Evolutionary conservation across 2,797 vertebrate species (phyloP).

Genomic region (Gymnoscopelus braueri): DNA sequence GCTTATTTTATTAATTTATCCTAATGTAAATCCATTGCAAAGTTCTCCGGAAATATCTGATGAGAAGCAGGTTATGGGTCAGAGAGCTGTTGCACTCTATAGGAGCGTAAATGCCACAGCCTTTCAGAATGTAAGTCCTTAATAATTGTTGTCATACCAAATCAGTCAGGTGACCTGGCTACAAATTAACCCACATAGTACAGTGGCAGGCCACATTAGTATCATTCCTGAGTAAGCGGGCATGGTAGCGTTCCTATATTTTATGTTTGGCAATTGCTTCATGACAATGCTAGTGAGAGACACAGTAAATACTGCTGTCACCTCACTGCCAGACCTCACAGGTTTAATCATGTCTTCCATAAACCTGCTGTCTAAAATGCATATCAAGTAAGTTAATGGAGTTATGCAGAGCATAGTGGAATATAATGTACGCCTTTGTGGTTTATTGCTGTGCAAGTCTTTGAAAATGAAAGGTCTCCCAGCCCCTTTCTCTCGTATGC

Average conservation of each 20-base stretch:
- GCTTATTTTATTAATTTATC: too few species aligned
- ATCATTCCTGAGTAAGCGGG: conserved; percentile 54
- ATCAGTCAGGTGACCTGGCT: not conserved
- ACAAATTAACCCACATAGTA: conserved; percentile 7
- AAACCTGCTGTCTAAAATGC: not conserved
- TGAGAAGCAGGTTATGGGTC: too few species aligned
- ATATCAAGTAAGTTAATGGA: not conserved
- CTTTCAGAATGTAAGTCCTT: not conserved
- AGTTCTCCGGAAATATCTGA: too few species aligned
- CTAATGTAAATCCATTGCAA: too few species aligned
- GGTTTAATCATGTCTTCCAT: not conserved
- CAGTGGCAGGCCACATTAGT: conserved; percentile 41
- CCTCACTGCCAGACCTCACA: conserved; percentile 2
- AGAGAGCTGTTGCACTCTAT: too few species aligned
- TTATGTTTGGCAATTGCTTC: conserved; percentile 47
- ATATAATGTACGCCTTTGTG: not conserved
- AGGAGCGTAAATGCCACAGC: not conserved
- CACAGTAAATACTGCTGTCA: conserved; percentile 19
- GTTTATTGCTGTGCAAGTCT: not conserved
- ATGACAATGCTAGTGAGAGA: conserved; percentile 61
- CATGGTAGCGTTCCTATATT: conserved; percentile 46
- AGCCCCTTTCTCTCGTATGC: not conserved
- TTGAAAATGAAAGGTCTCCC: not conserved
- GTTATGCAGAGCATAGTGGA: not conserved
- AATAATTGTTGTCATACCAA: conserved; percentile 1